Percentiles rank a stretch among this genome's conserved stretches.
phyloP scores from a whole-genome alignment of 2,797 vertebrate genomes.

The Poecilia wingei region DNA sequence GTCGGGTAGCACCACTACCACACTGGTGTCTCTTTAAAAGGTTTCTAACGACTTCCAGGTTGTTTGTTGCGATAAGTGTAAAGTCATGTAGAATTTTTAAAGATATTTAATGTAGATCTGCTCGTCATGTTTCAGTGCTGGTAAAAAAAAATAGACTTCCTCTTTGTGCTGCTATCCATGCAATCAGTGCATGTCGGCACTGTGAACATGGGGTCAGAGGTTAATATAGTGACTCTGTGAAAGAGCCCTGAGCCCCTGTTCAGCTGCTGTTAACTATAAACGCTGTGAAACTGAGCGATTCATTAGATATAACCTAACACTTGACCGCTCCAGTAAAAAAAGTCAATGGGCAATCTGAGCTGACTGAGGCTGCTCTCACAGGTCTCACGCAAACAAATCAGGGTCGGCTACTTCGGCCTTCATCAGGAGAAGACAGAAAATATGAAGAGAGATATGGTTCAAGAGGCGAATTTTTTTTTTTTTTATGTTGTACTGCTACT shows the following conservation, averaged over 20 bases:
- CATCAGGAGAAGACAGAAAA: slow-evolving; percentile 12
- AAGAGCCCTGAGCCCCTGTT: slow-evolving; percentile 15
- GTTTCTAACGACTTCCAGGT: neutral
- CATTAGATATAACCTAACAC: slow-evolving; percentile 57
- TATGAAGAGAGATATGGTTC: neutral
- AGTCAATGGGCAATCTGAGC: slow-evolving; percentile 43
- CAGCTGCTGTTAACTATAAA: slow-evolving; percentile 7
- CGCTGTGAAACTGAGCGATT: slow-evolving; percentile 41
- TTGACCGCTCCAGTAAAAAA: slow-evolving; percentile 49
- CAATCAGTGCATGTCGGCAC: slow-evolving; percentile 7
- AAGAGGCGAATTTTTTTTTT: neutral
- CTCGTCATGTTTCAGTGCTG: neutral
- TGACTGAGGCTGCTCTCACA: slow-evolving; percentile 16
- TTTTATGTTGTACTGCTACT: neutral
- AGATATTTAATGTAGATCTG: neutral
- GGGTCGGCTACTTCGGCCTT: slow-evolving; percentile 5
- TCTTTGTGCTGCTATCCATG: neutral
- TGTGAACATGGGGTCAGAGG: slow-evolving; percentile 34
- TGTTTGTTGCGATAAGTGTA: neutral
- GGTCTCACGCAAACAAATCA: slow-evolving; percentile 17
- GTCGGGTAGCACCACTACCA: neutral
- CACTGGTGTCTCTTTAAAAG: neutral
- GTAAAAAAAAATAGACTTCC: neutral
- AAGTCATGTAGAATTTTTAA: neutral
- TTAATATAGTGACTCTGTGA: slow-evolving; percentile 40